Base-by-base conservation (phyloP, 2,888 invertebrate genomes). In the Melieria omissa region DNA sequence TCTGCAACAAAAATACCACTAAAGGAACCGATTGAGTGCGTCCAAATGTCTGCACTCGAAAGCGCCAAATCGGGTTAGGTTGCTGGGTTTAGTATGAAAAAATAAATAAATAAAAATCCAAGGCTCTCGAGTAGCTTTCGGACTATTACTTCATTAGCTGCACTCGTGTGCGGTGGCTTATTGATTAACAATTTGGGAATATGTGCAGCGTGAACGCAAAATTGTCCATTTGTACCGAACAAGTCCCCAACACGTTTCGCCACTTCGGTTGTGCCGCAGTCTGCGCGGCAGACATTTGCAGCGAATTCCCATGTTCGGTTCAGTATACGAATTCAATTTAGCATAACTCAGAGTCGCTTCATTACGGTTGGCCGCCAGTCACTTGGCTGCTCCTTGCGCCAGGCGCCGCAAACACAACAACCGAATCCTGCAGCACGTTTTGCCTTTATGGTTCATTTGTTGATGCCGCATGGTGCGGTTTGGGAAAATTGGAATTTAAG, bases 121-220 rank as follows among this genome's bases (percentile, higher is more conserved):
- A 29, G 29, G 29, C 29, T 29, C 29, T 29, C 29, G 29, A 29
- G 29, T 29, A 29, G 29, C 5, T 5, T 65, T 66, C 66, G 29
- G 5, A 62, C 46, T 62, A 72, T 44, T 58, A 68, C 72, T 68
- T 60, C 64, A 72, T 72, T 72, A 72, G 64, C 62, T 46, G 44
- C 55, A 69, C 57, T 29, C n/a, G 45, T 2, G 3, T 47, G 64
- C 54, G 46, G 54, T 60, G 62, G 46, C 57, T 45, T 62, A 86
- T 85, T 85, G 86, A 85, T 86, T 85, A 86, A 84, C 85, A 84
- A 86, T 85, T 85, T 85, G 86, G 85, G 85, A 85, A 82, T 84
- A 82, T 71, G 14, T 72, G 62, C 14, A 16, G 52, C 55, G 57
- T 54, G 54, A 68, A 41, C 60, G 45, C 16, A 52, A 9, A 44